A percentile compares a stretch with the other conserved stretches of the same genome.
Evolutionary conservation across 1,140 invertebrate genomes (phyloP).

Genomic region (Drosophila athabasca): DNA sequence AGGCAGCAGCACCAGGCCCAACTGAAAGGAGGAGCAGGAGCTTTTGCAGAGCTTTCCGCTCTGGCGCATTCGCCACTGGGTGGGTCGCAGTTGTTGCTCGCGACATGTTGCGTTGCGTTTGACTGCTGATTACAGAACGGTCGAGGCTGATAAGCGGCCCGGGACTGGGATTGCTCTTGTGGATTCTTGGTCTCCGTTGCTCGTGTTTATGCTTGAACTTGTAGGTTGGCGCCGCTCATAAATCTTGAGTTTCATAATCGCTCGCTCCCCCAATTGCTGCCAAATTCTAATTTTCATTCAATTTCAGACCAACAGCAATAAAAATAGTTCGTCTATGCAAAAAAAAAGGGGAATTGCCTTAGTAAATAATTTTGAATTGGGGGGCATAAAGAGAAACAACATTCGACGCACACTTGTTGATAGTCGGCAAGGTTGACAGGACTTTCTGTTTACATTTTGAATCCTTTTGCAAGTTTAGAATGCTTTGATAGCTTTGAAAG

Average conservation of each 20-base stretch:
- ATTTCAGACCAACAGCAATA: slow-evolving; percentile 6
- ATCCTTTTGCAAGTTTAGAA: neutral
- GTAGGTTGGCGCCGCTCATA: slow-evolving; percentile 38
- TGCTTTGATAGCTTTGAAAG: neutral
- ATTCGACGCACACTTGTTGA: slow-evolving; percentile 44
- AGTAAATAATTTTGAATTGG: slow-evolving; percentile 4
- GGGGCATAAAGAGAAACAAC: neutral
- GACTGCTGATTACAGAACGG: neutral
- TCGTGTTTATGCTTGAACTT: slow-evolving; percentile 12
- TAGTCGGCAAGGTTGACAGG: neutral
- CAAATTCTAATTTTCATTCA: slow-evolving; percentile 18
- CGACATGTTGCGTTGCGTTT: slow-evolving; percentile 41
- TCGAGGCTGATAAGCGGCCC: slow-evolving; percentile 23
- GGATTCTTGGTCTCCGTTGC: neutral
- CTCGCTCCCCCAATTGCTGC: slow-evolving; percentile 1
- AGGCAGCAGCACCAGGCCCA: too few species aligned
- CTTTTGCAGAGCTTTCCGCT: slow-evolving; percentile 31
- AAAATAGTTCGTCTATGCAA: neutral
- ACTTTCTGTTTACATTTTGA: too few species aligned
- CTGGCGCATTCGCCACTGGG: slow-evolving; percentile 15
- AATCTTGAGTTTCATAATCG: slow-evolving; percentile 31
- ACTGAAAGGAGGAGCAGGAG: neutral
- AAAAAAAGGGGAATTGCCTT: neutral
- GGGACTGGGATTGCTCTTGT: neutral
- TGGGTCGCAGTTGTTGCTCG: slow-evolving; percentile 24